phyloP scores from a whole-genome alignment of 1,140 invertebrate genomes.

The Batillaria attramentaria region DNA sequence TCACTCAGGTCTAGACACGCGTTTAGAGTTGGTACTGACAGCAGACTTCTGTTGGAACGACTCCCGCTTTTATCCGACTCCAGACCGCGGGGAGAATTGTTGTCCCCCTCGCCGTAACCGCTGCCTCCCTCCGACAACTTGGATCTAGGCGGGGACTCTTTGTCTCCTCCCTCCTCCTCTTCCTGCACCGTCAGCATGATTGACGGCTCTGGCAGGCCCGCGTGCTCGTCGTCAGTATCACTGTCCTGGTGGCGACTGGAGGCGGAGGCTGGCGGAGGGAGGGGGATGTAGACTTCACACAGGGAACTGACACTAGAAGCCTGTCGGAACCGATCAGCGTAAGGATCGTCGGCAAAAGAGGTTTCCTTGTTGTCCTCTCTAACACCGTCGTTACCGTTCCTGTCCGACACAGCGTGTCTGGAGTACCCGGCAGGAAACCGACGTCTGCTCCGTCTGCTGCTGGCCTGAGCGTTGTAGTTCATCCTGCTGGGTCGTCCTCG shows the following conservation, averaged over 20 bases:
- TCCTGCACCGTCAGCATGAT: slow-evolving; percentile 13
- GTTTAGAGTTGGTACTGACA: slow-evolving; percentile 5
- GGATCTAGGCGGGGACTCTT: background rate
- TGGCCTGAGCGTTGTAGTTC: background rate
- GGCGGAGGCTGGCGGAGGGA: background rate
- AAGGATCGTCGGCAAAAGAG: background rate
- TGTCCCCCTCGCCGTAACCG: too few relatives aligned
- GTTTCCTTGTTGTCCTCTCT: background rate
- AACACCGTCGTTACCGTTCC: background rate
- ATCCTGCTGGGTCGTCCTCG: background rate
- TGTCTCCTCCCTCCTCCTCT: background rate
- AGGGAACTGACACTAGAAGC: background rate
- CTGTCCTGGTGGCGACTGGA: background rate
- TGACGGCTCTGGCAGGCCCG: background rate
- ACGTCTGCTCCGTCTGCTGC: background rate
- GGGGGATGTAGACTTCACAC: background rate
- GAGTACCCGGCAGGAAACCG: background rate
- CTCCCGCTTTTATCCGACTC: too few relatives aligned
- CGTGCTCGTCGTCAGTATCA: background rate
- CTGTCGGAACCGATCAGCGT: slow-evolving; percentile 9
- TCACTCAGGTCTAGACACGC: slow-evolving; percentile 12
- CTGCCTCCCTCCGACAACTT: too few relatives aligned
- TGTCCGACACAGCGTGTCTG: too few relatives aligned
- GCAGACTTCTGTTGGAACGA: too few relatives aligned
- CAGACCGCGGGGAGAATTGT: too few relatives aligned